Base-by-base conservation (phyloP, 53 echinoderm and acorn worm genomes). In the Zoroaster sp. region DNA sequence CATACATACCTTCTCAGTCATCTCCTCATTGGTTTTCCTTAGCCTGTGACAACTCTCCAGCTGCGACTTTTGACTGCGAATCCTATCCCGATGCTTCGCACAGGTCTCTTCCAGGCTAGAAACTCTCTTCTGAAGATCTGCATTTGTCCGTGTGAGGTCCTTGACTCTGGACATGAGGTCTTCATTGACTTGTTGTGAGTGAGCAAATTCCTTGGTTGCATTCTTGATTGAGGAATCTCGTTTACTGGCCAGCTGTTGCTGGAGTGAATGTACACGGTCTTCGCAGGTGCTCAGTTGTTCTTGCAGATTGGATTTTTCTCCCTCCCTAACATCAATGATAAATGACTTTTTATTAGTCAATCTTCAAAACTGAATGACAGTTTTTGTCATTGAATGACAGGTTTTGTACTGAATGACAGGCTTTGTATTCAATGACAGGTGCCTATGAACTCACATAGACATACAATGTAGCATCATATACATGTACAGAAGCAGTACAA, bases 51-150 rank as follows among this genome's bases (percentile, higher is more conserved):
- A 63, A 40, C 86, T 86, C 41, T 93, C 96, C 1, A 94, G 68
- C 69, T 96, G 96, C 11, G 89, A 45, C 78, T 93, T 96, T 80
- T 88, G 94, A 45, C 94, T 91, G 28, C 70, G 69, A 4, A 94
- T 87, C 74, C 94, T 44, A 14, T 91, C 93, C 52, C 81, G 82
- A 17, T 91, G 90, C 78, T 89, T 94, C 34, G 77, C 67, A 10
- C 80, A 41, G 20, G 81, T 91, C 43, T 87, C 89, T 54, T 94
- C 94, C 44, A 87, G 33, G 38, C 91, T 76, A 3, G 93, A 69
- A 9, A 87, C 21, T 63, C 71, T 93, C 32, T 47, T 66, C 55
- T 80, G 75, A 9, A 94, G 88, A 30, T 91, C 94, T 4, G 86
- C 72, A 45, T 94, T 93, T 9, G 79, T 77, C 83, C 89, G 75